Evolutionary conservation across 2,797 vertebrate genomes (phyloP), one percentile per base, ranked within the genome.

Genomic region (Telmatherina bonti): DNA sequence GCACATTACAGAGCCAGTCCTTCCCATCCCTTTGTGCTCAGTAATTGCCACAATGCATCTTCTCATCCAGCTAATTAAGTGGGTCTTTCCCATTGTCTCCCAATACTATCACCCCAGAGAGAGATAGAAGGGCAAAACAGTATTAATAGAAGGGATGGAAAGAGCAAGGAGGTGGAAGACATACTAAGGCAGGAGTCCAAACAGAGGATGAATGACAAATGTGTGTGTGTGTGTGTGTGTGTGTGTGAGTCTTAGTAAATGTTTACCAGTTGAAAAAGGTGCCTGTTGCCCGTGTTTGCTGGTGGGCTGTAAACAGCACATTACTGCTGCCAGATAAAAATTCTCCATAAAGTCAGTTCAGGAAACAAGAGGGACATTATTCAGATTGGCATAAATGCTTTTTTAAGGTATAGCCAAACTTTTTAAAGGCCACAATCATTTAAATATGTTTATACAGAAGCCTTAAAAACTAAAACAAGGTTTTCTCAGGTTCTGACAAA

Each of bases 11-110:
- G 83, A 84, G 87, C 87, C 87, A 82, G 88, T 84, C 87, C 82
- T 83, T 88, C 84, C 85, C 83, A 85, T 88, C 82, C 87, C 90
- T 93, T 94, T 93, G 93, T 94, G 88, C 85, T 81, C 85, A 29
- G 88, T 93, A 93, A 94, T 94, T 94, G 92, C 92, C 91, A 93
- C 94, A 93, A 94, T 93, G 93, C 91, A 93, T 94, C 93, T 94
- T 93, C 89, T 93, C 84, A 76, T 92, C 89, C 86, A 77, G 89
- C 91, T 94, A 94, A 94, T 94, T 94, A 93, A 93, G 93, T 91
- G 93, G 92, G 91, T 91, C 92, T 91, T 90, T 76, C 85, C 85
- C 87, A 92, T 92, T 93, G 92, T 94, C 90, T 93, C 85, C 79
- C 83, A 86, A 79, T 88, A 78, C 91, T 91, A 92, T 89, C 86